Conservation (phyloP, 1,140 invertebrate genomes). For the Pachyrhynchus sulphureomaculatus region DNA sequence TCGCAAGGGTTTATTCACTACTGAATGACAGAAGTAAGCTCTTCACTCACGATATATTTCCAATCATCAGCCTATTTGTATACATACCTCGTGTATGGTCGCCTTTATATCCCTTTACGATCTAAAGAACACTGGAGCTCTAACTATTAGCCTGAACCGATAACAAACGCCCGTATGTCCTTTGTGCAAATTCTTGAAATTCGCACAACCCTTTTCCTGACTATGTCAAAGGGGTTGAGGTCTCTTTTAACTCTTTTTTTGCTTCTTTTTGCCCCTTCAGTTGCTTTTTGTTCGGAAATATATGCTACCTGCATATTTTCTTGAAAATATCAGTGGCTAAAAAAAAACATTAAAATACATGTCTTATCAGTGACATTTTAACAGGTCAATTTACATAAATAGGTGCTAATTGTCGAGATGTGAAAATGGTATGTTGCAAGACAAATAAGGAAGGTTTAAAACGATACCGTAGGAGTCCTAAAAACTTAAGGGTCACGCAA, state of each 20-base stretch:
- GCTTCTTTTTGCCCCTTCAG: conserved; percentile 1
- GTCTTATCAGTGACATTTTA: too few relatives aligned
- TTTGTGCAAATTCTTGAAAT: conserved; percentile 27
- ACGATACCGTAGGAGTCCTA: too few relatives aligned
- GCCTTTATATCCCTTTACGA: background rate
- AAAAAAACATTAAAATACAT: too few relatives aligned
- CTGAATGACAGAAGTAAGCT: too few relatives aligned
- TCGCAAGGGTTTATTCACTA: too few relatives aligned
- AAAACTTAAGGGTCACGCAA: too few relatives aligned
- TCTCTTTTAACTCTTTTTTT: conserved; percentile 15
- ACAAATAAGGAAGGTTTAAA: too few relatives aligned
- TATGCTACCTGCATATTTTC: conserved; percentile 5
- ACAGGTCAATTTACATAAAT: too few relatives aligned
- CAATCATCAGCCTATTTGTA: too few relatives aligned
- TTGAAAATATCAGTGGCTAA: background rate
- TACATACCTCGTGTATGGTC: background rate
- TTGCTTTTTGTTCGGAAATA: background rate
- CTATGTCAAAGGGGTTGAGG: conserved; percentile 11
- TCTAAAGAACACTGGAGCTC: conserved; percentile 10
- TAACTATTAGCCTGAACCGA: conserved; percentile 19
- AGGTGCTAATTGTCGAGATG: too few relatives aligned
- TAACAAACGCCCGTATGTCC: conserved; percentile 19
- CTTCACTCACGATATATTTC: too few relatives aligned
- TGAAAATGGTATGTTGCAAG: too few relatives aligned
- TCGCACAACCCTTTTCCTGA: conserved; percentile 17